Evolutionary conservation across 1,140 invertebrate genomes (phyloP).

Genomic region (Coenobita brevimanus): DNA sequence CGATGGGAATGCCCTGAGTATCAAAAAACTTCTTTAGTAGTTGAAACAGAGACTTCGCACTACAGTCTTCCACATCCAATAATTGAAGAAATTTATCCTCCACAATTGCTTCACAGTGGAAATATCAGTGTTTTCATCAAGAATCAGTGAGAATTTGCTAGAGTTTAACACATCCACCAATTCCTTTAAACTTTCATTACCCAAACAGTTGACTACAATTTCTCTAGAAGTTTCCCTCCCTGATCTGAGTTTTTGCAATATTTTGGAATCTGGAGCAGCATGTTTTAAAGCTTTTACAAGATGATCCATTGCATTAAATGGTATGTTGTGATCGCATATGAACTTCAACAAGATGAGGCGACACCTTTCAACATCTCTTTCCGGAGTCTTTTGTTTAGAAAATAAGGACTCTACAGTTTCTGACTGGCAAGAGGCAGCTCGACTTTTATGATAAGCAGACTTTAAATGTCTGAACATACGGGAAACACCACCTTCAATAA

Average conservation of each 20-base stretch:
- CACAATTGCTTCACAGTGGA: not conserved
- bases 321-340: not conserved
- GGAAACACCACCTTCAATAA: too few relatives aligned
- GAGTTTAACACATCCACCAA: not conserved
- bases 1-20: slow-evolving; percentile 13
- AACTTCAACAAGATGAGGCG: slow-evolving; percentile 1
- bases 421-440: too few relatives aligned
- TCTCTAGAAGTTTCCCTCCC: not conserved
- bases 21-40: slow-evolving; percentile 17
- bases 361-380: too few relatives aligned
- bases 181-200: slow-evolving; percentile 9
- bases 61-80: slow-evolving; percentile 21
- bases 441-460: too few relatives aligned
- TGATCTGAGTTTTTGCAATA: not conserved
- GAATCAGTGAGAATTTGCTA: not conserved
- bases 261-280: not conserved
- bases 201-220: not conserved
- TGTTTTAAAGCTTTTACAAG: not conserved
- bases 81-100: slow-evolving; percentile 17
- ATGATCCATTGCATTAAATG: slow-evolving; percentile 9
- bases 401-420: too few relatives aligned
- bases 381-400: too few relatives aligned
- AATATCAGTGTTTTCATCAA: slow-evolving; percentile 16
- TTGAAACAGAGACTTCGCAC: slow-evolving; percentile 26
- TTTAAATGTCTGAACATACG: too few relatives aligned